Base-by-base conservation (phyloP, 2,888 invertebrate genomes). In the Parnassius glacialis region DNA sequence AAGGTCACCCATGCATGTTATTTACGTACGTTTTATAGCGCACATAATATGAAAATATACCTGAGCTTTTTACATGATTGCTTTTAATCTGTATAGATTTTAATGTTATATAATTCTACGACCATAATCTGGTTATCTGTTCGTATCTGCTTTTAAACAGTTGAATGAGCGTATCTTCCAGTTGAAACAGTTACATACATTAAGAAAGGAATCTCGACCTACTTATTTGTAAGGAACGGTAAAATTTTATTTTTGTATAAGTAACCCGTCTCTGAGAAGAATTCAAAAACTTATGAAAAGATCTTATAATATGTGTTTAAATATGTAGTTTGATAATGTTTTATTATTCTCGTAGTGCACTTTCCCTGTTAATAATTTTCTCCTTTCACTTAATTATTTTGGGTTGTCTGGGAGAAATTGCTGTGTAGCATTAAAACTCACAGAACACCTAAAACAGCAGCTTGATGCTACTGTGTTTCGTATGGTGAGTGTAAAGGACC, bases 1-100 rank as follows among this genome's bases (percentile, higher is more conserved):
- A 86, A 80, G 82, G 79, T 80, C 80, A 72, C 74, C 75, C 64
- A 70, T 75, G 75, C 74, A 76, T 69, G 72, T 69, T 73, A 68
- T 70, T 68, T 67, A 66, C 64, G 45, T 55, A 43, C 55, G 51
- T 51, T 41, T 13, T 11, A 48, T 10, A 45, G 25, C 55, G 58
- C 61, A 52, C 64, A 54, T 25, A 25, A 25, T 51, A 54, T 59
- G 41, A 60, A 54, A 60, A 61, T 61, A 47, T 48, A 52, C 44
- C 59, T 20, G 53, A 34, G 42, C 52, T 45, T 25, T 25, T 20
- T 13, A 55, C 25, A 56, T 47, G 59, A 20, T 52, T 58, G 44
- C 58, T 44, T 52, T 57, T 59, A 52, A 59, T 59, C 47, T 47
- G 25, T 11, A 43, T 44, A n/a, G 43, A 44, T 58, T 58, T 58